Evolutionary conservation across 53 echinoderm and acorn worm genomes (phyloP), one percentile per base, ranked within the genome.

Genomic region (Patiria pectinifera): DNA sequence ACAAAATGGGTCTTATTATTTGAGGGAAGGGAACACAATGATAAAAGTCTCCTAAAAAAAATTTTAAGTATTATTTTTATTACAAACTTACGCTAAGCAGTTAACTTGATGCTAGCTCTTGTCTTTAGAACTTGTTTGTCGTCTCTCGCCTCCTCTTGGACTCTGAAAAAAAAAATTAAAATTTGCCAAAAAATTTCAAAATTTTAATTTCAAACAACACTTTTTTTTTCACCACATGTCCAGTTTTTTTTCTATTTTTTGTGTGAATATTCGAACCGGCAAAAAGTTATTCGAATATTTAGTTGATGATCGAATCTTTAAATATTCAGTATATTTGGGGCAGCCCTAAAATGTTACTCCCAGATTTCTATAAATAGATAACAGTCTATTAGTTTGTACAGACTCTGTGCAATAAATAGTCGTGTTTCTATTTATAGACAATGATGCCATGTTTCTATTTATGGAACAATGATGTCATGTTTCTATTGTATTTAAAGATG

Each of bases 101-200:
- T 19, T 76, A 13, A 45, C 78, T 35, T 3, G 75, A 87, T 92
- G 92, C 87, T 92, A 92, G 92, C 92, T 92, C 60, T 92, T 92
- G 69, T 92, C 92, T 71, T 92, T 92, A 13, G 62, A 78, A 76
- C 71, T 92, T 13, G 90, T 90, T 61, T 90, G 90, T 35, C 86
- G 53, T 76, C 92, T 78, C 5, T 85, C 85, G 0, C 83, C 79
- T 80, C 91, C 91, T 82, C 92, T 62, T 12, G 92, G 79, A 59
- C 92, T 86, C 92, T 92, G 87, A 13, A 82, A 53, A 82, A 45
- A 2, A 47, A 15, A 2, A 62, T 63, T 0, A 78, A 13, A 76
- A 18, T 26, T 10, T 79, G 8, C 6, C 53, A 53, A 5, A 53
- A 53, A 5, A 53, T 2, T 53, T 53, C 53, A 53, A 71, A 71